Conservation (phyloP, 2,113 vertebrate species). For the Scomber colias region DNA sequence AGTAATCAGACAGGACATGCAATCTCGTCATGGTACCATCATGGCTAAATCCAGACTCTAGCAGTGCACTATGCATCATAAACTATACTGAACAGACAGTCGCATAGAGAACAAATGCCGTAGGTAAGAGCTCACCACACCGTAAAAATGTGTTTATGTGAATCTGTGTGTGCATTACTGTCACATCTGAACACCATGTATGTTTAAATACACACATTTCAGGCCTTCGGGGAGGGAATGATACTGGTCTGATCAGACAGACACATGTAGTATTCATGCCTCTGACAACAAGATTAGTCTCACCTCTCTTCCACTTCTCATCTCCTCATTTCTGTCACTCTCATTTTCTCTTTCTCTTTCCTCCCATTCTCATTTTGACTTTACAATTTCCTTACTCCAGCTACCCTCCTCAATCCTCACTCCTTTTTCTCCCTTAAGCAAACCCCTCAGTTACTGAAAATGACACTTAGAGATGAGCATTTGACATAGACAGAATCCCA, state of each 20-base stretch:
- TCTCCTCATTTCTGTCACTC: constrained; percentile 42
- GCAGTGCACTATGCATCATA: not conserved
- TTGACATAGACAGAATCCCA: not conserved
- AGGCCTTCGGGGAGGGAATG: constrained; percentile 20
- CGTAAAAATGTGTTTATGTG: constrained; percentile 14
- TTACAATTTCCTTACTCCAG: constrained; percentile 37
- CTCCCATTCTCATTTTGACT: constrained; percentile 36
- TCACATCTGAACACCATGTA: constrained; percentile 17
- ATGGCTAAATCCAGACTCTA: constrained; percentile 11
- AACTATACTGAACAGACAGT: not conserved
- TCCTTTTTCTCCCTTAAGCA: constrained; percentile 19
- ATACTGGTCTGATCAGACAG: constrained; percentile 50
- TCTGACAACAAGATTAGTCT: constrained; percentile 65
- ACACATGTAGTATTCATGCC: constrained; percentile 48
- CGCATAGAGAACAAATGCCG: not conserved
- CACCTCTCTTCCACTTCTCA: constrained; percentile 33
- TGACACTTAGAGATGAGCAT: constrained; percentile 2
- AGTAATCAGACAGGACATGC: constrained; percentile 16
- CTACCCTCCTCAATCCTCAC: constrained; percentile 9
- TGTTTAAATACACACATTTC: constrained; percentile 26
- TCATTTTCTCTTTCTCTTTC: constrained; percentile 34
- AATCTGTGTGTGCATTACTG: constrained; percentile 24
- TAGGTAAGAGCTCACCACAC: constrained; percentile 3
- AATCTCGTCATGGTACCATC: not conserved
- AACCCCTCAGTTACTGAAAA: constrained; percentile 23